phyloP scores from a whole-genome alignment of 2,888 invertebrate species.

The Erebia epiphron region DNA sequence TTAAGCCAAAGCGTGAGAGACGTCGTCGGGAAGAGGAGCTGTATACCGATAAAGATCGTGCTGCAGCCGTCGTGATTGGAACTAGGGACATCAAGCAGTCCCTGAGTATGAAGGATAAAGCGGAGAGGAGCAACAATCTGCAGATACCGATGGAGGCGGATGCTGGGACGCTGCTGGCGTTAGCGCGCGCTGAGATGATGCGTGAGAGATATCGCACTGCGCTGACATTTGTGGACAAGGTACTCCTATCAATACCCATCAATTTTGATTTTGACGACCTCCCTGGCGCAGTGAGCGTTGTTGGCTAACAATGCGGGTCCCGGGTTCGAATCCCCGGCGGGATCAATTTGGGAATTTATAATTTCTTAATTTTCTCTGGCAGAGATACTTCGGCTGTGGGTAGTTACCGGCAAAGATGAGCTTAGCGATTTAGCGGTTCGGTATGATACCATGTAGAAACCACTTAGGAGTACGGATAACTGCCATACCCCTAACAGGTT shows the following conservation, averaged over 20 bases:
- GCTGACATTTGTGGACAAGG: slow-evolving; percentile 91
- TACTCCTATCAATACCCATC: slow-evolving; percentile 48
- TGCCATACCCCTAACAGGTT: too few species aligned
- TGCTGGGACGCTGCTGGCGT: slow-evolving; percentile 88
- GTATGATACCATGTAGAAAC: too few species aligned
- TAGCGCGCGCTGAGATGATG: slow-evolving; percentile 90
- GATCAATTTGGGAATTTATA: too few species aligned
- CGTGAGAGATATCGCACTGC: slow-evolving; percentile 89
- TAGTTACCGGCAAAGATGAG: too few species aligned
- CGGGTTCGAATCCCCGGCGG: too few species aligned
- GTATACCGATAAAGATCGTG: slow-evolving; percentile 95
- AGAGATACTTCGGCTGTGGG: too few species aligned
- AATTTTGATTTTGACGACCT: too few species aligned
- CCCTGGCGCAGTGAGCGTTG: too few species aligned
- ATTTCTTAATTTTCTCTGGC: too few species aligned
- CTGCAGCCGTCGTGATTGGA: slow-evolving; percentile 94
- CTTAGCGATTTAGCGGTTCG: too few species aligned
- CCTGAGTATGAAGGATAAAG: slow-evolving; percentile 89
- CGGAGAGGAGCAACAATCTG: slow-evolving; percentile 88
- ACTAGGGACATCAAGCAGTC: slow-evolving; percentile 94
- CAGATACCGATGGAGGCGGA: slow-evolving; percentile 91
- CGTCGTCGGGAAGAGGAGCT: slow-evolving; percentile 85
- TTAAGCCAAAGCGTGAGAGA: slow-evolving; percentile 68
- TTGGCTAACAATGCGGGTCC: too few species aligned
- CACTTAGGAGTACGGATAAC: too few species aligned